phyloP scores from a whole-genome alignment of 2,797 vertebrate genomes.

The Fundulus diaphanus region DNA sequence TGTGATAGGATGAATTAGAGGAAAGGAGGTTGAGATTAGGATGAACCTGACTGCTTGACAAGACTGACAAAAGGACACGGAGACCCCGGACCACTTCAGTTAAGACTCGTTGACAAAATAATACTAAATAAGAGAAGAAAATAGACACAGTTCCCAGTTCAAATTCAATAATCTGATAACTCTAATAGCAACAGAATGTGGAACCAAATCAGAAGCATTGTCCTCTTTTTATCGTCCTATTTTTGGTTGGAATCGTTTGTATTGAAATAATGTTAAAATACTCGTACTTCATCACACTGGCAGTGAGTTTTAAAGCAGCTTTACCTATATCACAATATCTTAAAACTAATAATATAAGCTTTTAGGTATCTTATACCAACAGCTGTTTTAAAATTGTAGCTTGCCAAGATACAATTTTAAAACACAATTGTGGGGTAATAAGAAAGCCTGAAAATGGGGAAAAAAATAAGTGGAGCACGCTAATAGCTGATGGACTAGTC shows the following conservation, averaged over 20 bases:
- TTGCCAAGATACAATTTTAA: too few species aligned
- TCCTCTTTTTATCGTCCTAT: neutral
- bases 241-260: neutral
- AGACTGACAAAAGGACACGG: slow-evolving; percentile 45
- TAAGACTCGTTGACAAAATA: slow-evolving; percentile 18
- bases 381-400: neutral
- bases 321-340: neutral
- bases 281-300: neutral
- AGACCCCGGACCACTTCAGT: slow-evolving; percentile 37
- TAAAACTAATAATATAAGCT: neutral
- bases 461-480: neutral
- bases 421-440: neutral
- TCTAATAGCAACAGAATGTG: neutral
- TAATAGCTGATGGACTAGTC: neutral
- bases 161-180: neutral
- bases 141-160: neutral
- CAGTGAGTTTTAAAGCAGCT: neutral
- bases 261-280: neutral
- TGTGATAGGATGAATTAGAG: slow-evolving; percentile 66
- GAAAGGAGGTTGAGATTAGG: slow-evolving; percentile 50
- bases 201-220: neutral
- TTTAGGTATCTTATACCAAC: neutral
- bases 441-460: neutral
- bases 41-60: slow-evolving; percentile 51
- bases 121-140: neutral